These are phyloP conservation scores for Muscidifurax raptorellus DNA, from an alignment of 1,140 invertebrate genomes.

Conservation along the genomic window DNA sequence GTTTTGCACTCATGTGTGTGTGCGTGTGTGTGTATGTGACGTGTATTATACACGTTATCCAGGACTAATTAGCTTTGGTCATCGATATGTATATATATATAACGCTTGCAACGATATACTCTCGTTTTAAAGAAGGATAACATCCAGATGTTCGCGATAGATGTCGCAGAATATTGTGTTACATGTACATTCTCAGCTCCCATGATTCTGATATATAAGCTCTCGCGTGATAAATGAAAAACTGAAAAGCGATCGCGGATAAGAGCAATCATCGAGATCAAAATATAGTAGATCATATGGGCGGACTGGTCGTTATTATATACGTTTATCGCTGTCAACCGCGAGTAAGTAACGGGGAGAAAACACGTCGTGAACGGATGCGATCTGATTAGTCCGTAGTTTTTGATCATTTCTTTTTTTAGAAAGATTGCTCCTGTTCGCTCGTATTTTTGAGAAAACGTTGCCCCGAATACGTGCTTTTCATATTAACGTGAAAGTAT, in stretches of 20 bases:
- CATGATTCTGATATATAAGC: neutral
- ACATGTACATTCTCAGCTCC: too few relatives aligned
- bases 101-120: too few relatives aligned
- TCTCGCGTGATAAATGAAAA: neutral
- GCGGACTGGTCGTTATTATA: neutral
- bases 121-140: too few relatives aligned
- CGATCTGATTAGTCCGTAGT: neutral
- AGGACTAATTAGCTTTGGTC: too few relatives aligned
- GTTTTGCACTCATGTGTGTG: too few relatives aligned
- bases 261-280: constrained; percentile 12
- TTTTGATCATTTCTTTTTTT: neutral
- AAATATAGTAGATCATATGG: neutral
- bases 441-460: neutral
- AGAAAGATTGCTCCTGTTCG: neutral
- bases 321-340: constrained; percentile 1
- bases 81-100: too few relatives aligned
- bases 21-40: too few relatives aligned
- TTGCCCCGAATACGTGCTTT: neutral
- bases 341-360: neutral
- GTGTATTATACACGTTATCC: too few relatives aligned
- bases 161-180: too few relatives aligned
- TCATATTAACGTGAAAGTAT: too few relatives aligned
- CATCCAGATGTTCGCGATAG: too few relatives aligned
- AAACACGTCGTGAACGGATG: neutral
- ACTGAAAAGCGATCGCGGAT: neutral